Conservation (phyloP, 2,797 vertebrate genomes). For the Sebastolobus alascanus region DNA sequence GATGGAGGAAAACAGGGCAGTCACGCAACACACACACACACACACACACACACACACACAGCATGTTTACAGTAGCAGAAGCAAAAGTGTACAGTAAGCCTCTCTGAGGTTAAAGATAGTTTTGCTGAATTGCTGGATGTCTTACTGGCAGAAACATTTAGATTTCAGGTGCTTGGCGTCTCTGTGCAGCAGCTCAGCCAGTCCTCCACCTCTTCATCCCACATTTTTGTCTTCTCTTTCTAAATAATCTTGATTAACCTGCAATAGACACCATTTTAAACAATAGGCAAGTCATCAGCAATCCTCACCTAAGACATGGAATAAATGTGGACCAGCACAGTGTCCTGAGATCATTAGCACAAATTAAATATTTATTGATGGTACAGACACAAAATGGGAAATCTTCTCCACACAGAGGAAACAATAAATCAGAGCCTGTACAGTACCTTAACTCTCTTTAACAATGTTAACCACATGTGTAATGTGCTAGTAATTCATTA, state of each 20-base stretch:
- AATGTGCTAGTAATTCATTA: neutral
- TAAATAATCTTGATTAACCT: neutral
- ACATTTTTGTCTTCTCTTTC: neutral
- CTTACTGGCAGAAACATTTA: conserved; percentile 35
- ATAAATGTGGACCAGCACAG: neutral
- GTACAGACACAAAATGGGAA: neutral
- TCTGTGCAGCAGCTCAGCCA: conserved; percentile 6
- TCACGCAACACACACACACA: conserved; percentile 14
- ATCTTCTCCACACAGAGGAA: neutral
- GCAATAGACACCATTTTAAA: neutral
- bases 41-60: conserved; percentile 23
- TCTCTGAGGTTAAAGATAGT: conserved; percentile 62
- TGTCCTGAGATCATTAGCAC: neutral
- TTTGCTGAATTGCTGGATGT: conserved; percentile 59
- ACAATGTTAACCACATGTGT: neutral
- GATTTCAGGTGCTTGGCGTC: conserved; percentile 26
- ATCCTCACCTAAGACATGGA: neutral
- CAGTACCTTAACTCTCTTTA: neutral
- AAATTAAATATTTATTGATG: neutral
- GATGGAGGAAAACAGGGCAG: conserved; percentile 29
- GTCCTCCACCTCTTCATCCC: neutral
- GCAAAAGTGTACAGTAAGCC: conserved; percentile 56
- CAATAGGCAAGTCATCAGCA: neutral
- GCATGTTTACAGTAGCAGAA: conserved; percentile 46
- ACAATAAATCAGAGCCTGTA: neutral